phyloP scores from a whole-genome alignment of 2,888 invertebrate genomes.

The Drosophila paranaensis region DNA sequence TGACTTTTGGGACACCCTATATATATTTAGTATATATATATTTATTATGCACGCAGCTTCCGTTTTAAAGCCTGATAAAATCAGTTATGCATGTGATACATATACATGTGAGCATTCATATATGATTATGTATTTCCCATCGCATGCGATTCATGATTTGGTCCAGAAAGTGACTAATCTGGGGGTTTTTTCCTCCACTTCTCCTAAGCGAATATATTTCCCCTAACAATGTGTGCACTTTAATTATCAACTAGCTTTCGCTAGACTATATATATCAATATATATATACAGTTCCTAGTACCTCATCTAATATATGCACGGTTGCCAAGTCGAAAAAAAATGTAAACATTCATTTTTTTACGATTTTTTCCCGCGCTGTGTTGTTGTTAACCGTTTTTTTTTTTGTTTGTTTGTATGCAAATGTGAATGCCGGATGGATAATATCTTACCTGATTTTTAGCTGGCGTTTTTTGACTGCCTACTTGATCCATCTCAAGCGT shows the following conservation, averaged over 20 bases:
- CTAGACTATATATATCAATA: neutral
- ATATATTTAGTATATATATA: neutral
- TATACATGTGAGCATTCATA: neutral
- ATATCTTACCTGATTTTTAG: constrained; percentile 53
- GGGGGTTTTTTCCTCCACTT: constrained; percentile 52
- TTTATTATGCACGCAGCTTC: constrained; percentile 29
- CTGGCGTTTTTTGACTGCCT: constrained; percentile 22
- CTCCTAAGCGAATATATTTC: neutral
- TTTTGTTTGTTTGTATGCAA: constrained; percentile 6
- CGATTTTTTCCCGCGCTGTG: constrained; percentile 3
- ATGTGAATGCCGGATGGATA: neutral
- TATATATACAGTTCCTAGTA: constrained; percentile 6
- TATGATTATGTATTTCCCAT: constrained; percentile 12
- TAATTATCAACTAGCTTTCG: constrained; percentile 47
- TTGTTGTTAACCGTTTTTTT: constrained; percentile 7
- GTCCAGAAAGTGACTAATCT: constrained; percentile 51
- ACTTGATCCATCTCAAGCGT: constrained; percentile 61
- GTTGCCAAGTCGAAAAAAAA: constrained; percentile 10
- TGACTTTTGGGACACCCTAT: neutral
- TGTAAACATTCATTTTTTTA: constrained; percentile 12
- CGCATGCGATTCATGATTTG: neutral
- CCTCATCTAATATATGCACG: constrained; percentile 15
- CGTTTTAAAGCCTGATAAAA: constrained; percentile 35
- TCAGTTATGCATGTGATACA: neutral
- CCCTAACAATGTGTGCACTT: constrained; percentile 35